These are phyloP conservation scores for Drosophila formosana DNA, from an alignment of 2,888 invertebrate species.

Conservation along the genomic window DNA sequence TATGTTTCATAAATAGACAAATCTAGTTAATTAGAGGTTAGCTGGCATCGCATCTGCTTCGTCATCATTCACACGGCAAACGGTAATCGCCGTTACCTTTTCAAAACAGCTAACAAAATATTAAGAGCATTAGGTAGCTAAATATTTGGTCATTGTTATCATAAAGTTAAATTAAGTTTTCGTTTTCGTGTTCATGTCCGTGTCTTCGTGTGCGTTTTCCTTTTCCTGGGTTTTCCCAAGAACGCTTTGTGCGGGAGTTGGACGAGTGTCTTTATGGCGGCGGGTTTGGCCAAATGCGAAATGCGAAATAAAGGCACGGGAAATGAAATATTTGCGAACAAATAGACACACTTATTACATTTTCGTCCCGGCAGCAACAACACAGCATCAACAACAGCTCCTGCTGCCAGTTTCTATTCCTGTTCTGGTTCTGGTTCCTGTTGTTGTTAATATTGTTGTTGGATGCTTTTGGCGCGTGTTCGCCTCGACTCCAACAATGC, in stretches of 20 bases:
- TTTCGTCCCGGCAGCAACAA: constrained; percentile 54
- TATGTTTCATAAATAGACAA: not conserved
- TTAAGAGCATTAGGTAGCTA: constrained; percentile 13
- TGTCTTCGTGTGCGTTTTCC: constrained; percentile 20
- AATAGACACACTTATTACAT: constrained; percentile 81
- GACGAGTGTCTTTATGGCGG: constrained; percentile 32
- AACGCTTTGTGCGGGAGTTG: constrained; percentile 42
- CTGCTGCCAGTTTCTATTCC: constrained; percentile 14
- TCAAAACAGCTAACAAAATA: constrained; percentile 9
- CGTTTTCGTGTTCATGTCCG: not conserved
- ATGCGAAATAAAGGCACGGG: constrained; percentile 68
- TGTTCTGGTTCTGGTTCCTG: constrained; percentile 33
- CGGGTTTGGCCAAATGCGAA: constrained; percentile 22
- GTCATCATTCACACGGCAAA: constrained; percentile 8
- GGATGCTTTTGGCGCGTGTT: constrained; percentile 76
- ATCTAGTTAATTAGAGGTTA: constrained; percentile 8
- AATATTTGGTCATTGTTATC: constrained; percentile 50
- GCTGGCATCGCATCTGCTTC: not conserved
- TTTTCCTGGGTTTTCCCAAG: constrained; percentile 38
- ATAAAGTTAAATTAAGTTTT: constrained; percentile 58
- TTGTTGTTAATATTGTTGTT: constrained; percentile 63
- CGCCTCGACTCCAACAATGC: constrained; percentile 20
- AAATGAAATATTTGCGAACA: constrained; percentile 81
- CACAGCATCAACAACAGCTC: not conserved
- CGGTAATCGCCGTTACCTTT: not conserved